Percentiles rank a stretch among this genome's conserved stretches.
These are phyloP conservation scores for Zygaena filipendulae DNA, from an alignment of 2,888 invertebrate species.

Conservation along the genomic window DNA sequence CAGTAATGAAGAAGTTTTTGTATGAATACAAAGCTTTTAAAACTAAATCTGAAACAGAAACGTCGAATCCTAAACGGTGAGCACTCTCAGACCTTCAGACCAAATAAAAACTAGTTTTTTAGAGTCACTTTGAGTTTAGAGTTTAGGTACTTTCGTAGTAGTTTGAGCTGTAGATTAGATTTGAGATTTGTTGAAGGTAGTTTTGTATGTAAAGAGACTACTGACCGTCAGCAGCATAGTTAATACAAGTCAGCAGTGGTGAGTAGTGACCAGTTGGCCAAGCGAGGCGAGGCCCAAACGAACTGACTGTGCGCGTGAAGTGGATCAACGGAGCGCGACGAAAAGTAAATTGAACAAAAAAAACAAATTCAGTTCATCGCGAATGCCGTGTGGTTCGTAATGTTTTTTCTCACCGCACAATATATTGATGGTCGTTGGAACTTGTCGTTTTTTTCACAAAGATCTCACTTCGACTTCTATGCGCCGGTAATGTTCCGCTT, in stretches of 20 bases:
- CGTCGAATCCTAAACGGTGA: conserved; percentile 23
- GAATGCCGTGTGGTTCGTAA: conserved; percentile 58
- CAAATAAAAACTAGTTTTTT: no score
- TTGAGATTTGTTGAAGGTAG: no score
- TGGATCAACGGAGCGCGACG: conserved; percentile 63
- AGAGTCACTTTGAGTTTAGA: no score
- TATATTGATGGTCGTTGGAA: conserved; percentile 62
- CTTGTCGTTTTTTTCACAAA: conserved; percentile 50
- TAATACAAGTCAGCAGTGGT: no score
- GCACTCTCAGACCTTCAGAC: no score
- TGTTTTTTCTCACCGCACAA: conserved; percentile 67
- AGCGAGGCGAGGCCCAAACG: conserved; percentile 38
- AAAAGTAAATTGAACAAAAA: conserved; percentile 67
- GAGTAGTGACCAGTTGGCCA: no score
- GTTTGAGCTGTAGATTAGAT: conserved; percentile 3
- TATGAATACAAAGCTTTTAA: conserved; percentile 45
- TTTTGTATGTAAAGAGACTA: conserved; percentile 22
- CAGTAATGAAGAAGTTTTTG: conserved; percentile 55
- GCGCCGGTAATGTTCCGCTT: conserved; percentile 58
- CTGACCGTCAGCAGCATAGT: no score
- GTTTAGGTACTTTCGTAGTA: conserved; percentile 1
- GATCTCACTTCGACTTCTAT: conserved; percentile 36
- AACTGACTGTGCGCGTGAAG: conserved; percentile 35
- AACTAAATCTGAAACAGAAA: conserved; percentile 33
- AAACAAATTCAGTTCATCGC: conserved; percentile 65